Base-by-base conservation (phyloP, 2,888 invertebrate species). In the Heteromurus nitidus region DNA sequence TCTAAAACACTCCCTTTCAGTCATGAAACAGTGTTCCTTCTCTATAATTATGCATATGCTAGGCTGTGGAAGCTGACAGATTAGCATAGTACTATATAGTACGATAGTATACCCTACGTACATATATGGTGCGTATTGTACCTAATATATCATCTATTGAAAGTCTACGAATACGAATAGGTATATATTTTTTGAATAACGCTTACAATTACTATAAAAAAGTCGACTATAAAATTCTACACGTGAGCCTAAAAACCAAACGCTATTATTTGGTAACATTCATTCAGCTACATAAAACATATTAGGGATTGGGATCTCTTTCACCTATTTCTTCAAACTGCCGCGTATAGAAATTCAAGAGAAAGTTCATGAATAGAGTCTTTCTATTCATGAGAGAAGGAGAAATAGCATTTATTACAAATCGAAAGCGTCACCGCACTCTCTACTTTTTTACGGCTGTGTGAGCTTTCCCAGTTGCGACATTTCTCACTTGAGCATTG, bases 401-500 rank as follows among this genome's bases (percentile, higher is more conserved):
- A 55, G 7, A 22, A 55, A 24, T 55, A 55, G 55, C 55, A 20
- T 55, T 24, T 24, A 55, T 55, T 55, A 55, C 24, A 22, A 55
- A 55, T 55, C 55, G 24, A 20, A 55, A 2, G 55, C 55, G 55
- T 55, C 55, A 22, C 55, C 5, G 11, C 50, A 36, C 47, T 5
- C 3, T 24, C 22, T 55, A 20, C 55, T 24, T 3, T 55, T n/a
- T n/a, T n/a, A n/a, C n/a, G n/a, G n/a, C n/a, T n/a, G n/a, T n/a
- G n/a, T 55, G 55, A 55, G 55, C 22, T 55, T 55, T 55, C 55
- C 16, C 24, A 22, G 55, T 24, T 20, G 9, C 22, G 55, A 55
- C 55, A 55, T 55, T 55, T 55, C 55, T 22, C 55, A 55, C 55
- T 55, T 36, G 36, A n/a, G n/a, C n/a, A n/a, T n/a, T n/a, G n/a